Evolutionary conservation across 1,140 invertebrate genomes (phyloP).

Genomic region (Trichonephila inaurata): DNA sequence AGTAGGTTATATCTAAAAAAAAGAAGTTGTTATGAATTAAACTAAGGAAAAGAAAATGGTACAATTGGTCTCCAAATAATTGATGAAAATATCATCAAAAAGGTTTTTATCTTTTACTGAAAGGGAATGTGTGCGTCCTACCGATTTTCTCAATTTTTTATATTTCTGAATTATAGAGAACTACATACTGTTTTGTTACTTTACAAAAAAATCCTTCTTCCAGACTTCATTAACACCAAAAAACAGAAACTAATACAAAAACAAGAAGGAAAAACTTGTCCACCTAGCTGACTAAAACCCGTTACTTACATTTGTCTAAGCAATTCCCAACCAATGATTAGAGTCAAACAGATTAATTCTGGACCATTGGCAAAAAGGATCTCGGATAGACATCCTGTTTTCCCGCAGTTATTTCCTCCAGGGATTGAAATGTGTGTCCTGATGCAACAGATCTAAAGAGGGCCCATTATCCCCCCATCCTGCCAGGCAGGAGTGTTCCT

Average conservation of each 20-base stretch:
- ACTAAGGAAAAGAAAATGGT: no score
- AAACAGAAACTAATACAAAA: no score
- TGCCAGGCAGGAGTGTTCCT: neutral
- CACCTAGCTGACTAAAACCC: no score
- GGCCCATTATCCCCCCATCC: neutral
- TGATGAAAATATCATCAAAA: no score
- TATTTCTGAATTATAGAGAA: neutral
- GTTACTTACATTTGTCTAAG: neutral
- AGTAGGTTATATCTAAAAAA: no score
- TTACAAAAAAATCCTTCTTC: neutral
- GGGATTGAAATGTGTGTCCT: neutral
- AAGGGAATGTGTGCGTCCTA: no score
- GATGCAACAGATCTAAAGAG: slow-evolving; percentile 51
- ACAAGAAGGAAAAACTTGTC: no score
- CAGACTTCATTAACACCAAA: no score
- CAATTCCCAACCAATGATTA: neutral
- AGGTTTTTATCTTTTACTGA: no score
- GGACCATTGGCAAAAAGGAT: neutral
- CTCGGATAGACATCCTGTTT: neutral
- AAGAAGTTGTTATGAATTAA: no score
- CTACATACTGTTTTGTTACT: neutral
- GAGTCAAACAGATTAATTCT: neutral
- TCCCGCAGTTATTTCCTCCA: neutral
- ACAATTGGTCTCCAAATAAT: no score
- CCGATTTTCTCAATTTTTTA: neutral